Conservation (phyloP, 2,113 vertebrate species). For the Phyllopteryx taeniolatus region DNA sequence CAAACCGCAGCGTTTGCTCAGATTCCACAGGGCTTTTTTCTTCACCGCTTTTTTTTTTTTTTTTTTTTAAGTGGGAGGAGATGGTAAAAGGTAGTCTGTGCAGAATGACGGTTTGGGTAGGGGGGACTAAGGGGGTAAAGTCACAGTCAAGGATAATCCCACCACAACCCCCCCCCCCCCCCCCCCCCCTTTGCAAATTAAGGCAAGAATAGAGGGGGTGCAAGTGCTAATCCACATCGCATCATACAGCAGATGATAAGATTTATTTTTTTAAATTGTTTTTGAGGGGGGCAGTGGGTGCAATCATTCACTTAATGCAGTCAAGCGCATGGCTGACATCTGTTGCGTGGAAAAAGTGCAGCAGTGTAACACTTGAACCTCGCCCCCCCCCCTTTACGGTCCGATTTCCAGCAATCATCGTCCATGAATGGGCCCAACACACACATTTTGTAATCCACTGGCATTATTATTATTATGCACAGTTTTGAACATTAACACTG, state of each 20-base stretch:
- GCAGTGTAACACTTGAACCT: constrained; percentile 19
- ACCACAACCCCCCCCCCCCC: neutral
- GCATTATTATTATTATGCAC: neutral
- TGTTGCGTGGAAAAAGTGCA: constrained; percentile 64
- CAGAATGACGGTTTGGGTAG: neutral
- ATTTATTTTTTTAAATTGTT: neutral
- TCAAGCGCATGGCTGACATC: constrained; percentile 68
- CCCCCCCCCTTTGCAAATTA: neutral
- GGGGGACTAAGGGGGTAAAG: neutral
- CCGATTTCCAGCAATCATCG: neutral
- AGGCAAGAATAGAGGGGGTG: neutral
- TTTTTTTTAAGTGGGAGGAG: constrained; percentile 9
- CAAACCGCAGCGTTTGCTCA: constrained; percentile 74
- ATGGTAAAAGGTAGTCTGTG: constrained; percentile 1
- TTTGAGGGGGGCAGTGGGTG: constrained; percentile 10
- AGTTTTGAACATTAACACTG: neutral
- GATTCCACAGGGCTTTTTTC: constrained; percentile 68
- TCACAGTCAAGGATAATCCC: neutral
- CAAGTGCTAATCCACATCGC: constrained; percentile 53
- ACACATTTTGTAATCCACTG: neutral
- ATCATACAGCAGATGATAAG: constrained; percentile 46
- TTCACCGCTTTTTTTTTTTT: constrained; percentile 5
- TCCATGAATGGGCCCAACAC: neutral
- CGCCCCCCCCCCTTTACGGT: neutral
- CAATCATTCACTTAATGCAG: constrained; percentile 33